Evolutionary conservation across 53 echinoderm and acorn worm genomes (phyloP), one percentile per base, ranked within the genome.

Genomic region (Paracentrotus lividus): DNA sequence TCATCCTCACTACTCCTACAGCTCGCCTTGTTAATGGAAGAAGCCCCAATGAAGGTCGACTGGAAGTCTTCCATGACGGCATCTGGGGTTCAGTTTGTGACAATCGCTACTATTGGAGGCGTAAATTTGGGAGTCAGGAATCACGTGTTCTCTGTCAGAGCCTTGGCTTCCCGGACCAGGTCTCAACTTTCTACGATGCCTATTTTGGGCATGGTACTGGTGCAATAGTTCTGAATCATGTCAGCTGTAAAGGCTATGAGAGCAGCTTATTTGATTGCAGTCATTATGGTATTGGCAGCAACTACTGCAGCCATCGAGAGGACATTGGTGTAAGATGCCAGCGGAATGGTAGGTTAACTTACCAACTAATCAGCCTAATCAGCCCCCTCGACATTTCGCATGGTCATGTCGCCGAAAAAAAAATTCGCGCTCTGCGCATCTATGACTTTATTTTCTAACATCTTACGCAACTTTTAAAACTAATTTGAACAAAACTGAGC

Each of bases 71-170:
- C 34, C 16, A 86, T 56, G 86, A 86, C 21, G 86, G 86, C 45
- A 26, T 16, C 1, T 86, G 86, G 86, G 86, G 86, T 21, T 55
- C 86, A 10, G 86, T 86, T 33, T 86, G 86, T 27, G 86, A 86
- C 21, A n/a, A n/a, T n/a, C n/a, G n/a, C n/a, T 6, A 42, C 53
- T 31, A 20, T 4, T 86, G 86, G 86, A n/a, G n/a, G n/a, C n/a
- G n/a, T n/a, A n/a, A n/a, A n/a, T n/a, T n/a, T n/a, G n/a, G 0
- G 6, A 51, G 0, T 31, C 9, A 2, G 1, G 86, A 86, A 8
- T 27, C 53, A 3, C 5, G 33, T 18, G 56, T 86, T 47, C 44
- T 86, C 33, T 86, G 86, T 86, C 52, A 56, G 9, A 53, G 53
- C 21, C 56, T 86, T 24, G 86, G 86, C 33, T 86, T 54, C 16